Percentiles rank a stretch among this genome's conserved stretches.
phyloP scores from a whole-genome alignment of 64 coral and sea anemone species.

The Acropora tenuis region DNA sequence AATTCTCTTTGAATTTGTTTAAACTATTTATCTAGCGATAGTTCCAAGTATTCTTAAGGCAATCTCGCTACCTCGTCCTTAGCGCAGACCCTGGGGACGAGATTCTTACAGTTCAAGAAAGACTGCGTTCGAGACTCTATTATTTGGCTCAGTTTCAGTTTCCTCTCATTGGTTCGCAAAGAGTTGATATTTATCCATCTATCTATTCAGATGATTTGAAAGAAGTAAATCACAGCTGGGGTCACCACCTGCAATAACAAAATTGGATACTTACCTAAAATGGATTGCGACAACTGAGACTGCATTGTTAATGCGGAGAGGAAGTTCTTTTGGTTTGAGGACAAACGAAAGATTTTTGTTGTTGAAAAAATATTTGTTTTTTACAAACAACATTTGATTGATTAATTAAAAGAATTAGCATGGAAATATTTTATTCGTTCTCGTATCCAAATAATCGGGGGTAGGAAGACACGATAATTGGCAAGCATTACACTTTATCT shows the following conservation, averaged over 20 bases:
- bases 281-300: not conserved
- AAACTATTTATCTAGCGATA: no score
- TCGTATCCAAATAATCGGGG: not conserved
- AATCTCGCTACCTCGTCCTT: no score
- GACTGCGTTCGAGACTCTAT: no score
- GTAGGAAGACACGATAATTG: slow-evolving; percentile 12
- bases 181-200: not conserved
- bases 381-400: not conserved
- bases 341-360: not conserved
- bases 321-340: not conserved
- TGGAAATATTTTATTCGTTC: not conserved
- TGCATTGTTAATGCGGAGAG: no score
- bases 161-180: no score
- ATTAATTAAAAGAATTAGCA: not conserved
- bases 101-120: no score
- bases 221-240: slow-evolving; percentile 13
- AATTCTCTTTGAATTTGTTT: no score
- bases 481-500: not conserved
- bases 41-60: no score
- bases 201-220: not conserved
- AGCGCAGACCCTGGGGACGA: no score
- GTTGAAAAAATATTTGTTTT: not conserved
- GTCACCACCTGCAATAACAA: not conserved
- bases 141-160: no score
- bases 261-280: not conserved